phyloP scores from a whole-genome alignment of 2,888 invertebrate species.

The Seira ritae region DNA sequence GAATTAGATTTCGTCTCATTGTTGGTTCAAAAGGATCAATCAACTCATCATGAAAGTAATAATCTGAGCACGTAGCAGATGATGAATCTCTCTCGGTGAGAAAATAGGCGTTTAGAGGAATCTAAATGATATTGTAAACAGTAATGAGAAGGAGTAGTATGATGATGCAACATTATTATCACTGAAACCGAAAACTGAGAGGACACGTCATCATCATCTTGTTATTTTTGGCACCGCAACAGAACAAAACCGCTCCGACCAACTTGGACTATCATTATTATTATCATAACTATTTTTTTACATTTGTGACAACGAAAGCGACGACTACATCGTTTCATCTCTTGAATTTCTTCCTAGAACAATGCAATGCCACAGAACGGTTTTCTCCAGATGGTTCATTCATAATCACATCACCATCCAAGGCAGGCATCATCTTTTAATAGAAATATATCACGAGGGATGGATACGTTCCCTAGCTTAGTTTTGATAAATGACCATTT shows the following conservation, averaged over 20 bases:
- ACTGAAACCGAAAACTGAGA: conserved; percentile 14
- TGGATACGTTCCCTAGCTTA: background rate
- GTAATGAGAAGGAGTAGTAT: conserved; percentile 10
- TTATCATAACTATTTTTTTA: too few species aligned
- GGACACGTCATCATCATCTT: conserved; percentile 22
- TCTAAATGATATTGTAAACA: conserved; percentile 10
- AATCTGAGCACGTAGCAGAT: background rate
- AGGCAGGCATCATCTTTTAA: background rate
- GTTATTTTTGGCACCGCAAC: background rate
- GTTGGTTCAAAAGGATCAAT: conserved; percentile 50
- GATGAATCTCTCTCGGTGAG: background rate
- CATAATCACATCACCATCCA: background rate
- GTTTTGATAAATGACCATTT: conserved; percentile 18
- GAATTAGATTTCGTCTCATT: conserved; percentile 44
- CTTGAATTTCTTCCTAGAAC: background rate
- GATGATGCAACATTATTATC: background rate
- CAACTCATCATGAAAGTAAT: background rate
- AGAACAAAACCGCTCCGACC: too few species aligned
- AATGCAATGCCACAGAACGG: background rate
- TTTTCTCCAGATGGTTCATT: conserved; percentile 19
- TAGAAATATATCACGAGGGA: conserved; percentile 11
- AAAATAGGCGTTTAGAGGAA: background rate
- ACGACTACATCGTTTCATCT: too few species aligned
- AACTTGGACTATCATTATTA: too few species aligned
- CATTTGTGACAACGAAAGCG: background rate